Evolutionary conservation across 2,888 invertebrate genomes (phyloP).

Genomic region (Homarus gammarus): DNA sequence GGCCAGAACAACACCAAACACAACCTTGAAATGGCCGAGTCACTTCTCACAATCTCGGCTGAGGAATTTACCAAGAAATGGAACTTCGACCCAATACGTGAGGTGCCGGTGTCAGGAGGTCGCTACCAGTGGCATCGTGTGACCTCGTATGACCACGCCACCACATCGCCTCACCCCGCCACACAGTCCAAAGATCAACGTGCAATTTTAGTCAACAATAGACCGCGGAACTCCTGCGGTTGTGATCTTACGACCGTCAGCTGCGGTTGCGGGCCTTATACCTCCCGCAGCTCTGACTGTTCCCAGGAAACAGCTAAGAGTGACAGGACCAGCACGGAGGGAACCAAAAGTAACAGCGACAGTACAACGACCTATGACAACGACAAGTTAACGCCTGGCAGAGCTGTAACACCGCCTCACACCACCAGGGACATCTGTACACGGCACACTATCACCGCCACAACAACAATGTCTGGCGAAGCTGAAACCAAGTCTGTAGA

Average conservation of each 20-base stretch:
- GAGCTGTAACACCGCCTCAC: not conserved
- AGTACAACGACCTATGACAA: too few species aligned
- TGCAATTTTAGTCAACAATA: not conserved
- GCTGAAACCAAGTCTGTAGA: not conserved
- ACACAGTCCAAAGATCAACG: not conserved
- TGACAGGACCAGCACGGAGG: too few species aligned
- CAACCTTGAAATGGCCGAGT: constrained; percentile 53
- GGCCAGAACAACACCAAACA: constrained; percentile 38
- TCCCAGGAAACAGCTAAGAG: too few species aligned
- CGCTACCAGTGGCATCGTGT: constrained; percentile 40
- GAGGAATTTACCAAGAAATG: constrained; percentile 58
- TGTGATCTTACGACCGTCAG: not conserved
- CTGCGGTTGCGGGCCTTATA: not conserved
- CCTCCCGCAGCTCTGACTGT: not conserved
- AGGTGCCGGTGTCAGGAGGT: constrained; percentile 33
- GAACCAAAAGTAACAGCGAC: too few species aligned
- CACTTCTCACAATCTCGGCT: constrained; percentile 55
- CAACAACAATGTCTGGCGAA: not conserved
- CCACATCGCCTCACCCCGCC: not conserved
- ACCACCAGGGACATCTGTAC: not conserved
- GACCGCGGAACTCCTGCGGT: not conserved
- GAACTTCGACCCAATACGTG: constrained; percentile 55
- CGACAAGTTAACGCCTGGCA: not conserved
- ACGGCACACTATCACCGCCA: too few species aligned
- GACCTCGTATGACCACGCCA: not conserved